Conservation (phyloP, 2,797 vertebrate genomes). For the Smutsia temminckii region DNA sequence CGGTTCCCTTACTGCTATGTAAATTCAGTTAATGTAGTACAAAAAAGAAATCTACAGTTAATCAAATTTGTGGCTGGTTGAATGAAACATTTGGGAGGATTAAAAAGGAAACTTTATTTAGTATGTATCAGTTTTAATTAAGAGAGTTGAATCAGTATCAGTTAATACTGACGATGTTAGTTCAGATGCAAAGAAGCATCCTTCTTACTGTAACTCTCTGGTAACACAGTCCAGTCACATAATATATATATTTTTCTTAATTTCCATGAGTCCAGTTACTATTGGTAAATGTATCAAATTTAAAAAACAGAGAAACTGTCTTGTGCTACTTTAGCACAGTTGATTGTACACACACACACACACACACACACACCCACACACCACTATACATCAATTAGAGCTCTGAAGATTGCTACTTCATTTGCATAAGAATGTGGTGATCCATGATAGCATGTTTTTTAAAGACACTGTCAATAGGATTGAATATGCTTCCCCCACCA, state of each 20-base stretch:
- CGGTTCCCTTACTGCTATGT: background rate
- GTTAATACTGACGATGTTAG: background rate
- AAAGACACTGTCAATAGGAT: constrained; percentile 36
- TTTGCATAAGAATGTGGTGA: constrained; percentile 59
- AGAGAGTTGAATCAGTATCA: background rate
- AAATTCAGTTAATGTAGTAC: constrained; percentile 40
- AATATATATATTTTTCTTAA: constrained; percentile 9
- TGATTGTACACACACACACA: background rate
- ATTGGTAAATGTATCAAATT: background rate
- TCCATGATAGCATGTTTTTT: background rate
- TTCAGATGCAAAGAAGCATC: background rate
- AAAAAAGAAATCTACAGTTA: constrained; percentile 39
- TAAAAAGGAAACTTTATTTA: background rate
- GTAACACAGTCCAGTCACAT: background rate
- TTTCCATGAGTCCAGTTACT: constrained; percentile 49
- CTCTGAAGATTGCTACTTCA: background rate
- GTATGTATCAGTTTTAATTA: background rate
- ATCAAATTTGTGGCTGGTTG: constrained; percentile 59
- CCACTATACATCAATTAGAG: background rate
- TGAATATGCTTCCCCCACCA: background rate
- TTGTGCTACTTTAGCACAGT: background rate
- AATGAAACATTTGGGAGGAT: constrained; percentile 57
- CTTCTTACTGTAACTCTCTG: background rate
- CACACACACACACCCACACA: background rate
- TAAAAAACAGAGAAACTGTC: background rate